These are phyloP conservation scores for Bombyx mandarina DNA, from an alignment of 1,140 invertebrate genomes.

Conservation along the genomic window DNA sequence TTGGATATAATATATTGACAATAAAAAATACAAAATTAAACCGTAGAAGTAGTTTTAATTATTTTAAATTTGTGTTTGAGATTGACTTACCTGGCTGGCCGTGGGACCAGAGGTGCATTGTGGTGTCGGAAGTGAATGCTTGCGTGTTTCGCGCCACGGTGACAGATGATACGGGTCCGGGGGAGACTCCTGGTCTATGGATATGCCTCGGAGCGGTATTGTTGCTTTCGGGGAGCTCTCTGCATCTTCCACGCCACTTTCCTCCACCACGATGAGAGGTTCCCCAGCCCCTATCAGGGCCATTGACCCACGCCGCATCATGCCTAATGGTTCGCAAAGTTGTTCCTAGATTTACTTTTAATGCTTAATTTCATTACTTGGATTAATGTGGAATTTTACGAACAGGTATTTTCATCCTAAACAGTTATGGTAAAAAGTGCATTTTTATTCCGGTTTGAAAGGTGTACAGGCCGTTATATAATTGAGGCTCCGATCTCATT, in stretches of 20 bases:
- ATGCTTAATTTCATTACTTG: no score
- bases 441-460: no score
- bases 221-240: slow-evolving; percentile 68
- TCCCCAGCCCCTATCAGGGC: slow-evolving; percentile 67
- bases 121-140: slow-evolving; percentile 85
- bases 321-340: slow-evolving; percentile 6
- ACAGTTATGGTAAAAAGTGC: no score
- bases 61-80: not conserved
- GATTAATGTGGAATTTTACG: no score
- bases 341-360: no score
- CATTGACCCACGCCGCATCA: slow-evolving; percentile 65
- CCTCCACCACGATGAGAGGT: slow-evolving; percentile 86
- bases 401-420: no score
- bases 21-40: not conserved
- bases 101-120: slow-evolving; percentile 87
- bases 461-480: no score
- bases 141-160: slow-evolving; percentile 82
- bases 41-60: not conserved
- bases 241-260: slow-evolving; percentile 78
- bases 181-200: slow-evolving; percentile 79
- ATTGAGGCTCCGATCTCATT: no score
- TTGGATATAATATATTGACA: not conserved
- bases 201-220: slow-evolving; percentile 73
- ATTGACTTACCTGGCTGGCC: slow-evolving; percentile 78
- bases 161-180: slow-evolving; percentile 85